A percentile compares a stretch with the other conserved stretches of the same genome.
Evolutionary conservation across 1,140 invertebrate species (phyloP).

Genomic region (Bombus sylvicola): DNA sequence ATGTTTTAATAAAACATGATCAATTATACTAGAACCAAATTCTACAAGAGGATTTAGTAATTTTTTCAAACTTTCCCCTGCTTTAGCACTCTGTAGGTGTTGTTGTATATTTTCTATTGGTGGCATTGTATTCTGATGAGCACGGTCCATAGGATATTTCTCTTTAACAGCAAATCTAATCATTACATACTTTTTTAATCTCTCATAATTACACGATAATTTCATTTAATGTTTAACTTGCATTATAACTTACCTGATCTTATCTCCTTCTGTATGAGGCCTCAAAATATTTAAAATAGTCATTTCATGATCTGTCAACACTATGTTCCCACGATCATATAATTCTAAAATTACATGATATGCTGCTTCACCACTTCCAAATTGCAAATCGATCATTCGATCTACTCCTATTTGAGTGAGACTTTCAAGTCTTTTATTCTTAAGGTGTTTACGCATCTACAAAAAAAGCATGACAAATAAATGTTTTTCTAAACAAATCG

Average conservation of each 20-base stretch:
- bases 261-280: slow-evolving; percentile 96
- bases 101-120: slow-evolving; percentile 85
- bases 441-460: slow-evolving; percentile 97
- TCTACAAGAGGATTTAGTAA: slow-evolving; percentile 92
- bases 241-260: slow-evolving; percentile 86
- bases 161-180: slow-evolving; percentile 94
- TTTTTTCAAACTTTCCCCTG: slow-evolving; percentile 92
- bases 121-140: slow-evolving; percentile 85
- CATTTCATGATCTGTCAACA: slow-evolving; percentile 96
- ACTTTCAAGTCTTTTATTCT: slow-evolving; percentile 96
- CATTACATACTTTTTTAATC: slow-evolving; percentile 48
- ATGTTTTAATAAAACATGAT: slow-evolving; percentile 91
- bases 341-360: slow-evolving; percentile 98
- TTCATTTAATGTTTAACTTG: slow-evolving; percentile 2
- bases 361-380: slow-evolving; percentile 96
- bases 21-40: slow-evolving; percentile 95
- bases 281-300: slow-evolving; percentile 96
- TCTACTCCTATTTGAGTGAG: slow-evolving; percentile 94
- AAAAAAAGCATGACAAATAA: slow-evolving; percentile 65
- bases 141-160: slow-evolving; percentile 92
- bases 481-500: slow-evolving; percentile 13
- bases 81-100: slow-evolving; percentile 84
- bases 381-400: slow-evolving; percentile 95
- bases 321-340: slow-evolving; percentile 98
- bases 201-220: neutral